phyloP scores from a whole-genome alignment of 2,113 vertebrate species.

The Podarcis muralis region DNA sequence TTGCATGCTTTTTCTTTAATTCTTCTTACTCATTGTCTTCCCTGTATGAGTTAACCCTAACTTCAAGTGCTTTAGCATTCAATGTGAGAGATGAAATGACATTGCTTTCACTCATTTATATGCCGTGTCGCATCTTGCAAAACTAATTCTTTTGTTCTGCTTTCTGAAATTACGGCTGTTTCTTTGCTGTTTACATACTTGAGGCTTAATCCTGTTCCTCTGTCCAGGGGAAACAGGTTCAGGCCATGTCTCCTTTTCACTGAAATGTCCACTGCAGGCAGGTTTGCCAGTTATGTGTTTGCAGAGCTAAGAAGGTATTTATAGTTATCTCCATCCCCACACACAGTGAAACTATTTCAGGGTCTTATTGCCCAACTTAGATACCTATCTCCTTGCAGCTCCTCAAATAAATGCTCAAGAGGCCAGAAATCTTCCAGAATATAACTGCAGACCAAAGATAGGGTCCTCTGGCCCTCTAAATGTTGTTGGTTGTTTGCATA shows the following conservation, averaged over 20 bases:
- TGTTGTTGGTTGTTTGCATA: not conserved
- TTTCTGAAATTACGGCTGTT: conserved; percentile 55
- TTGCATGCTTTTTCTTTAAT: conserved; percentile 78
- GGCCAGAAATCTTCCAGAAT: not conserved
- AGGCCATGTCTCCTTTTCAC: conserved; percentile 17
- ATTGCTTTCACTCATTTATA: conserved; percentile 40
- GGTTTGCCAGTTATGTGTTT: conserved; percentile 58
- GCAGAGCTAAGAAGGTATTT: not conserved
- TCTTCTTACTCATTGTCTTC: conserved; percentile 64
- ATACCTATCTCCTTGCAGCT: not conserved
- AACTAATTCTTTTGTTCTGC: conserved; percentile 70
- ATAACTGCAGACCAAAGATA: not conserved
- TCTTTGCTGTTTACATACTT: conserved; percentile 15
- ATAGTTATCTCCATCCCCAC: not conserved
- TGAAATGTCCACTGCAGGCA: conserved; percentile 6
- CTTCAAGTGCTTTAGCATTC: conserved; percentile 27
- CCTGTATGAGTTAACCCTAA: conserved; percentile 70
- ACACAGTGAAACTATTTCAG: not conserved
- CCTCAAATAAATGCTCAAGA: not conserved
- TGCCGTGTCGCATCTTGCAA: conserved; percentile 54
- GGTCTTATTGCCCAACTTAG: not conserved
- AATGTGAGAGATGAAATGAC: conserved; percentile 53
- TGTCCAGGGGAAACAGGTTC: conserved; percentile 40
- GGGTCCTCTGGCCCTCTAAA: not conserved
- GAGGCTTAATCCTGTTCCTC: conserved; percentile 34